phyloP scores from a whole-genome alignment of 1,140 invertebrate species.

The Calephelis nemesis region DNA sequence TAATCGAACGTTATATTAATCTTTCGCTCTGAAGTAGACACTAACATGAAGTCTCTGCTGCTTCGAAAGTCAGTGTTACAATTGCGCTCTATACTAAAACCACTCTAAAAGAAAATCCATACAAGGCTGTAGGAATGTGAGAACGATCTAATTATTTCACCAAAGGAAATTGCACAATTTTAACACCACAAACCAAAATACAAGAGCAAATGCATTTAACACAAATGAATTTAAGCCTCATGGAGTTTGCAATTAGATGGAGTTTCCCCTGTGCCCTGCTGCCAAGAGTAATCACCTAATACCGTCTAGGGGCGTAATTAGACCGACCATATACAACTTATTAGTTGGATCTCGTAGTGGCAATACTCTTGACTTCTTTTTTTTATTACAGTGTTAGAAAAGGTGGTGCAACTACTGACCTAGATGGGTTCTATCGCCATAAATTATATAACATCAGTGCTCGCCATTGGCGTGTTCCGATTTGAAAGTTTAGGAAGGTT shows the following conservation, averaged over 20 bases:
- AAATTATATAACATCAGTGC: too few species aligned
- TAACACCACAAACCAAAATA: slow-evolving; percentile 17
- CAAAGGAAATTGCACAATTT: slow-evolving; percentile 16
- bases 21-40: too few species aligned
- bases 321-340: neutral
- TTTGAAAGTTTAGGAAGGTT: too few species aligned
- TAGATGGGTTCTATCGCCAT: too few species aligned
- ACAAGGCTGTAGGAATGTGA: slow-evolving; percentile 3
- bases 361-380: too few species aligned
- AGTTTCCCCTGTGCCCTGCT: neutral
- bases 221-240: slow-evolving; percentile 4
- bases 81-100: neutral
- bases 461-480: too few species aligned
- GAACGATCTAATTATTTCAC: slow-evolving; percentile 17
- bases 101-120: neutral
- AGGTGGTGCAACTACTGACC: too few species aligned
- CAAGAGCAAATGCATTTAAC: slow-evolving; percentile 3
- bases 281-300: neutral
- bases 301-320: neutral
- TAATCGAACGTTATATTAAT: too few species aligned
- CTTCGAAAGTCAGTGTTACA: too few species aligned
- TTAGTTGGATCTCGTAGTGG: neutral
- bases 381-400: too few species aligned
- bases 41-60: too few species aligned
- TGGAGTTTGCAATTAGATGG: neutral